These are phyloP conservation scores for Drosophila limbata DNA, from an alignment of 2,888 invertebrate species.

Conservation along the genomic window DNA sequence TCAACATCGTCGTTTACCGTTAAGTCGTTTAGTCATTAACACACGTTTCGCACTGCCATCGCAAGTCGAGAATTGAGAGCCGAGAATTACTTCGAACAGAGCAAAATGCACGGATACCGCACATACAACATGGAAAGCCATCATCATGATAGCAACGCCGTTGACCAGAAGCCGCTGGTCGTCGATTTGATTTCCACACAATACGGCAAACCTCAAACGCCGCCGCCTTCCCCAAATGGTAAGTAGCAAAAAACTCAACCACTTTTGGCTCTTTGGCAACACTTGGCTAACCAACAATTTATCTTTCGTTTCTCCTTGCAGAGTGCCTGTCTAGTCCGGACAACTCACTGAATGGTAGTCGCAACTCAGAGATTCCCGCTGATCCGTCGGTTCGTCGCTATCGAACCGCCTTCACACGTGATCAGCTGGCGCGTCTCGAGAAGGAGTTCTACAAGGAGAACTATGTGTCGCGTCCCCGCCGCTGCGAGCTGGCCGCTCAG, in stretches of 20 bases:
- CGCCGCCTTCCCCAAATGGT: conserved; percentile 87
- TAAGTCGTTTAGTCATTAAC: conserved; percentile 21
- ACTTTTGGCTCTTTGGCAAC: background rate
- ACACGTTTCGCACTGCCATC: conserved; percentile 19
- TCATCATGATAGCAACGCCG: conserved; percentile 60
- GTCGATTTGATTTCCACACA: conserved; percentile 88
- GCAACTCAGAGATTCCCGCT: conserved; percentile 84
- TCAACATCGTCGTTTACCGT: conserved; percentile 60
- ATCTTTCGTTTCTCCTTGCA: conserved; percentile 61
- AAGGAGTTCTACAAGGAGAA: conserved; percentile 99
- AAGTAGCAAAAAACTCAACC: conserved; percentile 49
- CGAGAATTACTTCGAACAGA: conserved; percentile 4
- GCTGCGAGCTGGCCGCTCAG: conserved; percentile 97
- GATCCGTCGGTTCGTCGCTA: conserved; percentile 93
- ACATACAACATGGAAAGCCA: conserved; percentile 84
- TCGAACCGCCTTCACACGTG: conserved; percentile 98
- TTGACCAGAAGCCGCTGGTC: conserved; percentile 86
- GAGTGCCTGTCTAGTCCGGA: conserved; percentile 86
- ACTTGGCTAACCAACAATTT: conserved; percentile 31
- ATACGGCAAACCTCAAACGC: conserved; percentile 86
- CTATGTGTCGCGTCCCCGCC: conserved; percentile 97
- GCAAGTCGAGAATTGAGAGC: conserved; percentile 19
- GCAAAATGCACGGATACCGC: conserved; percentile 85
- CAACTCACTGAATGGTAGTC: conserved; percentile 82
- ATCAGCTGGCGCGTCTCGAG: conserved; percentile 95